Evolutionary conservation across 1,140 invertebrate genomes (phyloP).

Genomic region (Drosophila dunni): DNA sequence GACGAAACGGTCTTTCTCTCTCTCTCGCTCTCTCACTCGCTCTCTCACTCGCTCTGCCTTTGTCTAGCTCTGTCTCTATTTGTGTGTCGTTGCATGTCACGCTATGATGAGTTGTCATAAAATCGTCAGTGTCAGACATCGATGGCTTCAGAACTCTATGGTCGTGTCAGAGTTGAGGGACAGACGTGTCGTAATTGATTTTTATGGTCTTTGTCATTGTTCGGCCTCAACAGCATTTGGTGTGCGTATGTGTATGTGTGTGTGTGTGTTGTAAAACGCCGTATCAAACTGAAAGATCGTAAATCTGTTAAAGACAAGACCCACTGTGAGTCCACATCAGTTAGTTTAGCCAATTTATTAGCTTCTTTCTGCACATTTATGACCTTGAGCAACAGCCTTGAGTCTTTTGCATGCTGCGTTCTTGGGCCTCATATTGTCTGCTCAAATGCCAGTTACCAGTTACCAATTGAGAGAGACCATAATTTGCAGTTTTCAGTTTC

Average conservation of each 20-base stretch:
- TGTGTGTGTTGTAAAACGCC: conserved; percentile 6
- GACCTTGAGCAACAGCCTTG: conserved; percentile 68
- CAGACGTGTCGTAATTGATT: conserved; percentile 82
- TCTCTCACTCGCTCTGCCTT: neutral
- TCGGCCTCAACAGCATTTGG: conserved; percentile 40
- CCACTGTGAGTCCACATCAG: conserved; percentile 23
- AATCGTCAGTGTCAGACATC: conserved; percentile 70
- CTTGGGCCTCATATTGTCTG: conserved; percentile 15
- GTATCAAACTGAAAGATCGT: conserved; percentile 64
- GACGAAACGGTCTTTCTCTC: conserved; percentile 27
- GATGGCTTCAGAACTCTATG: conserved; percentile 41
- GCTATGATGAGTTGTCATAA: conserved; percentile 83
- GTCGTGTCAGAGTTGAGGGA: conserved; percentile 71
- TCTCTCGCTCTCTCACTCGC: neutral
- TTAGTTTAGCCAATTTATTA: conserved; percentile 63
- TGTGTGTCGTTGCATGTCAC: conserved; percentile 57
- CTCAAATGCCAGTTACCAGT: conserved; percentile 1
- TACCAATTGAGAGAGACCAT: neutral
- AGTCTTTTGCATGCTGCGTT: conserved; percentile 25
- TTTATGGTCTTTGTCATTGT: conserved; percentile 80
- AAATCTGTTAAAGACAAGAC: conserved; percentile 52
- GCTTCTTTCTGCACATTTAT: conserved; percentile 55
- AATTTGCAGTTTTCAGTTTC: conserved; percentile 1
- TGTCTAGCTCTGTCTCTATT: neutral
- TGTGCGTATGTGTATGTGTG: no score